Conservation (phyloP, 2,888 invertebrate species). For the Sarcophaga rosellei region DNA sequence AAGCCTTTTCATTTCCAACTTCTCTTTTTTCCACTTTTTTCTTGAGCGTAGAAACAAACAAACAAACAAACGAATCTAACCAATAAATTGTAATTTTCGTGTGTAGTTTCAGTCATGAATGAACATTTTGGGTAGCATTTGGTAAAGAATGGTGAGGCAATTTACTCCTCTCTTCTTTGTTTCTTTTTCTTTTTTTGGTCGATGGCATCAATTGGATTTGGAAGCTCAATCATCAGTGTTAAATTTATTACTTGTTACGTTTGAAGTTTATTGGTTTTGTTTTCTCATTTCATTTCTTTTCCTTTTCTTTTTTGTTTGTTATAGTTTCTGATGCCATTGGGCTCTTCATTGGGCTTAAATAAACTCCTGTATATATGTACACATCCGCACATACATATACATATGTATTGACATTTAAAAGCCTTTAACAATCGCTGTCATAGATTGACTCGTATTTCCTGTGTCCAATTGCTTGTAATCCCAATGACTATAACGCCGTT, state of each 20-base stretch:
- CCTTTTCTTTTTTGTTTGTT: slow-evolving; percentile 32
- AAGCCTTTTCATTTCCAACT: slow-evolving; percentile 57
- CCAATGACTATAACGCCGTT: slow-evolving; percentile 47
- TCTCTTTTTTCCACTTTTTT: slow-evolving; percentile 23
- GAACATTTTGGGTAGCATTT: slow-evolving; percentile 2
- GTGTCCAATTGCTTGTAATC: slow-evolving; percentile 37
- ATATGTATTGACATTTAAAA: background rate
- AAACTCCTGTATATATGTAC: background rate
- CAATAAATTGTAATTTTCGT: slow-evolving; percentile 68
- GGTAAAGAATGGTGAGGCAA: background rate
- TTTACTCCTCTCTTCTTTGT: background rate
- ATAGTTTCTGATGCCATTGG: background rate
- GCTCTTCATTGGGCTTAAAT: slow-evolving; percentile 38
- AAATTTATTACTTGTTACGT: slow-evolving; percentile 69
- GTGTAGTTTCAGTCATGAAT: slow-evolving; percentile 35
- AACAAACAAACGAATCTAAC: slow-evolving; percentile 44
- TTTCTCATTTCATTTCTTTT: slow-evolving; percentile 15
- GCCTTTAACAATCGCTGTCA: slow-evolving; percentile 27
- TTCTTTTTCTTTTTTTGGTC: background rate
- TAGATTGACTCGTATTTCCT: slow-evolving; percentile 59
- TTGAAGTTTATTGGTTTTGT: slow-evolving; percentile 72
- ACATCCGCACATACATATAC: background rate
- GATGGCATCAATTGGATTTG: slow-evolving; percentile 66
- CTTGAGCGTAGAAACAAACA: slow-evolving; percentile 31
- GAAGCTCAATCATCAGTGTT: slow-evolving; percentile 69